Evolutionary conservation across 1,140 invertebrate genomes (phyloP).

Genomic region (Bombus huntii): DNA sequence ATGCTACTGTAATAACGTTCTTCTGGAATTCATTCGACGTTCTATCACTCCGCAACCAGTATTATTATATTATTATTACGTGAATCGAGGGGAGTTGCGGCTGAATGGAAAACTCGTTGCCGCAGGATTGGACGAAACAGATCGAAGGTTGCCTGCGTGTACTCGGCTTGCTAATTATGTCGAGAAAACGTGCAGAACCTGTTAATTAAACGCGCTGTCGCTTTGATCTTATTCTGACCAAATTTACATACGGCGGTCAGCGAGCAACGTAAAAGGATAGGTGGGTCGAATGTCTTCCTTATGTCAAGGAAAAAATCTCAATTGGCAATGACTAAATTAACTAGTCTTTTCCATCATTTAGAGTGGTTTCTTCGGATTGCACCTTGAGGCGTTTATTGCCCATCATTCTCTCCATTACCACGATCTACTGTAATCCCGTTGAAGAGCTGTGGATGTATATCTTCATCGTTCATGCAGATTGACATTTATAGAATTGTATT

Average conservation of each 20-base stretch:
- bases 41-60: neutral
- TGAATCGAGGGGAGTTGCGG: neutral
- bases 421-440: neutral
- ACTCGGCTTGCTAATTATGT: neutral
- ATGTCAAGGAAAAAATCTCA: neutral
- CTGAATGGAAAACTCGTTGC: neutral
- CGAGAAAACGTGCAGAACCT: neutral
- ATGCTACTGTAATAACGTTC: slow-evolving; percentile 11
- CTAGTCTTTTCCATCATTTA: neutral
- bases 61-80: slow-evolving; percentile 20
- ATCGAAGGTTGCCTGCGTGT: too few species aligned
- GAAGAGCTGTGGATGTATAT: neutral
- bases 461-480: too few species aligned
- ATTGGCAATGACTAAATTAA: neutral
- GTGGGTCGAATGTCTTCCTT: neutral
- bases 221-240: too few species aligned
- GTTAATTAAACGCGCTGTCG: neutral
- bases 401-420: neutral
- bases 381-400: neutral
- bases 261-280: too few species aligned
- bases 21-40: slow-evolving; percentile 2
- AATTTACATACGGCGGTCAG: too few species aligned
- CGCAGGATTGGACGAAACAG: neutral
- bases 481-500: too few species aligned
- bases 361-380: neutral